Percentiles rank a stretch among this genome's conserved stretches.
Evolutionary conservation across 2,113 vertebrate species (phyloP).

Genomic region (Nansenia antarctica): DNA sequence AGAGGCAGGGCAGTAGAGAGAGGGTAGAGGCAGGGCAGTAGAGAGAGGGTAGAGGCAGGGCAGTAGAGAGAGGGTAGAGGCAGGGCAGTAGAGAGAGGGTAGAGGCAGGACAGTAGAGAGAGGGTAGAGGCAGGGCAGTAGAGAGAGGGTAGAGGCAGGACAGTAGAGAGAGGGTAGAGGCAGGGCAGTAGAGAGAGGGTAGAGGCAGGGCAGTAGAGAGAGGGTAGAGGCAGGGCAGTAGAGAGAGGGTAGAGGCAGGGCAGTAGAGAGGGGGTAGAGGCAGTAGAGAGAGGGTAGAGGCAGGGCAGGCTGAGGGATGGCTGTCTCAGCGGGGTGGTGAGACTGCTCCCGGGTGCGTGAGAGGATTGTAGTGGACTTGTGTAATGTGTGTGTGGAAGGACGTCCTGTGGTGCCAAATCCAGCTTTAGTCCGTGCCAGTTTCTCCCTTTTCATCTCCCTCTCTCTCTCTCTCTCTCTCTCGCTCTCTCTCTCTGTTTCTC

Average conservation of each 20-base stretch:
- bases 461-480: constrained; percentile 15
- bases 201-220: too few species aligned
- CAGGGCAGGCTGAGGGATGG: neutral
- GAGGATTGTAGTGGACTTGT: constrained; percentile 68
- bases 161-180: too few species aligned
- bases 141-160: too few species aligned
- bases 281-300: neutral
- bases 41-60: neutral
- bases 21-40: neutral
- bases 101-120: neutral
- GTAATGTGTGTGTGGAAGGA: constrained; percentile 73
- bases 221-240: too few species aligned
- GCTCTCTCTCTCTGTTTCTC: neutral
- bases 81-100: too few species aligned
- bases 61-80: too few species aligned
- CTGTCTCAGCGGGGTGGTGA: constrained; percentile 8
- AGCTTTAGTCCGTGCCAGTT: constrained; percentile 58
- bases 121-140: too few species aligned
- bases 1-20: too few species aligned
- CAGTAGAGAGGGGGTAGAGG: neutral
- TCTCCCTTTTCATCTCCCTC: constrained; percentile 29
- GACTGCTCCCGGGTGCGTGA: constrained; percentile 46
- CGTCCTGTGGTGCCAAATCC: constrained; percentile 67
- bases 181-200: neutral
- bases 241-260: neutral